Percentiles rank a stretch among this genome's conserved stretches.
Conservation (phyloP, 2,888 invertebrate genomes). For the Mythimna impura region DNA sequence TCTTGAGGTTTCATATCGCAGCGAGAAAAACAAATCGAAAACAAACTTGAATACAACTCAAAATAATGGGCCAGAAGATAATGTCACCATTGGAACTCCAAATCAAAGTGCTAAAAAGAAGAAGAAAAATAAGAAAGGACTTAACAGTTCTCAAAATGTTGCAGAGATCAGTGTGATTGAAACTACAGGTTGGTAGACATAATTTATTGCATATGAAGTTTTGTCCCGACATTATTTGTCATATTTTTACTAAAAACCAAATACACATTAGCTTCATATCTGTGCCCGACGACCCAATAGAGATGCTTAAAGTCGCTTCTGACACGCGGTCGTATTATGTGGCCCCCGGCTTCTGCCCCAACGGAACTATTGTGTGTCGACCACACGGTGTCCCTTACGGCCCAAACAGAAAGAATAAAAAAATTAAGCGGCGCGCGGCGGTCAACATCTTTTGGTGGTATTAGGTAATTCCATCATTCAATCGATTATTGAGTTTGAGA, state of each 20-base stretch:
- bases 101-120: constrained; percentile 56
- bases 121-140: constrained; percentile 55
- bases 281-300: no score
- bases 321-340: no score
- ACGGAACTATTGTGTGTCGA: no score
- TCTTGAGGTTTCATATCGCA: constrained; percentile 45
- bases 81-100: constrained; percentile 13
- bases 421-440: no score
- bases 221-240: no score
- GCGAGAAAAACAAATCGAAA: constrained; percentile 52
- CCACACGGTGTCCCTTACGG: no score
- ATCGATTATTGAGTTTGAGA: not conserved
- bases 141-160: constrained; percentile 45
- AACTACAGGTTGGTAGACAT: constrained; percentile 35
- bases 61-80: constrained; percentile 13
- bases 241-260: no score
- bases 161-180: constrained; percentile 24
- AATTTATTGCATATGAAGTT: not conserved
- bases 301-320: no score
- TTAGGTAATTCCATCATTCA: not conserved
- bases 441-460: no score
- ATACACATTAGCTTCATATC: no score
- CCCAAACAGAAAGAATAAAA: no score
- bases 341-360: no score
- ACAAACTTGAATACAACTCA: constrained; percentile 28